These are phyloP conservation scores for Sinocyclocheilus anophthalmus DNA, from an alignment of 2,113 vertebrate species.

Conservation along the genomic window DNA sequence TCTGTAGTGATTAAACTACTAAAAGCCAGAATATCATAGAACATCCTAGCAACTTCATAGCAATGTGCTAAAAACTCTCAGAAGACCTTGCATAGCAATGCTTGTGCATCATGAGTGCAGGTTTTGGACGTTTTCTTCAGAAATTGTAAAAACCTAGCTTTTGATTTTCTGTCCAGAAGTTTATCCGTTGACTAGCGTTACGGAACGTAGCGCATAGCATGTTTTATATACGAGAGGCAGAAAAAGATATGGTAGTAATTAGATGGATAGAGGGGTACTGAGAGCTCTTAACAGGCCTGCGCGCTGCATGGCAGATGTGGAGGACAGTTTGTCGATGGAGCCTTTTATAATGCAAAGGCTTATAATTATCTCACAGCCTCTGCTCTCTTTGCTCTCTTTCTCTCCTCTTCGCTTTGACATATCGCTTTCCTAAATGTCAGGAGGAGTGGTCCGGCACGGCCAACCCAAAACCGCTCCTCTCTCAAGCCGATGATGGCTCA, in stretches of 20 bases:
- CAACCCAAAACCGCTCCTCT: conserved; percentile 59
- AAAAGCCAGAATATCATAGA: not conserved
- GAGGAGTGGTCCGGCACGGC: conserved; percentile 72
- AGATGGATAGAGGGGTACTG: conserved; percentile 68
- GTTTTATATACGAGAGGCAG: conserved; percentile 47
- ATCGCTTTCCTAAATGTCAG: conserved; percentile 93
- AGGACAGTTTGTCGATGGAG: conserved; percentile 80
- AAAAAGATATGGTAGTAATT: conserved; percentile 71
- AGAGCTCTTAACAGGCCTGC: conserved; percentile 66
- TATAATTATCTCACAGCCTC: conserved; percentile 89
- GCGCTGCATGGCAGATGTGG: conserved; percentile 67
- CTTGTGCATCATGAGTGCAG: not conserved
- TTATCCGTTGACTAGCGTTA: not conserved
- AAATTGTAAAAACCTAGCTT: not conserved
- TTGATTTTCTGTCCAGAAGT: not conserved
- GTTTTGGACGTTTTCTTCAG: not conserved
- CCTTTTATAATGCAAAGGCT: conserved; percentile 84
- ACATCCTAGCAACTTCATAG: not conserved
- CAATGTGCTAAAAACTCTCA: not conserved
- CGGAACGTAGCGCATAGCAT: not conserved
- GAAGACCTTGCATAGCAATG: not conserved
- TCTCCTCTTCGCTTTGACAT: conserved; percentile 77
- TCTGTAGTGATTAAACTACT: not conserved
- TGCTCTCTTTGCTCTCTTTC: conserved; percentile 53
- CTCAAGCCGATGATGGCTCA: conserved; percentile 64